phyloP scores from a whole-genome alignment of 64 coral and sea anemone species.

The Hydrozoanthus tunicans region DNA sequence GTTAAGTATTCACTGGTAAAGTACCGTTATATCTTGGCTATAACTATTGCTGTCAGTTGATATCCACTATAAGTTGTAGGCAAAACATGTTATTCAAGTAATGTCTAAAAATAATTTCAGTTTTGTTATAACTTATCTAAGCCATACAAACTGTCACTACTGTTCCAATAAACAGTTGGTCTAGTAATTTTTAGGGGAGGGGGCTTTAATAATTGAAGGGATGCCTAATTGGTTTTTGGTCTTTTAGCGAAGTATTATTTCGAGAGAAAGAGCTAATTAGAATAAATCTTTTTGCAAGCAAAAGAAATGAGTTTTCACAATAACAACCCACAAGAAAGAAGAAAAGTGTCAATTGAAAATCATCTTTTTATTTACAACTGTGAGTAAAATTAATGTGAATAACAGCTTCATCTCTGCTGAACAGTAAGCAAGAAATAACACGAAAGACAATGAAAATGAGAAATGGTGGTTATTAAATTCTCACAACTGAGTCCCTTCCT shows the following conservation, averaged over 20 bases:
- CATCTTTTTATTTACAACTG: slow-evolving; percentile 14
- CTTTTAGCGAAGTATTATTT: not conserved
- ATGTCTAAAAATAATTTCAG: no score
- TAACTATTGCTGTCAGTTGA: no score
- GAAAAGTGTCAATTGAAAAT: slow-evolving; percentile 21
- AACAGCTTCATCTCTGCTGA: slow-evolving; percentile 3
- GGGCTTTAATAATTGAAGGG: no score
- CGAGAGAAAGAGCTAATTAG: not conserved
- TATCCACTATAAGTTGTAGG: no score
- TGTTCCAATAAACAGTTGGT: no score
- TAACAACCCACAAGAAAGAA: not conserved
- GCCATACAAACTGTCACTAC: no score
- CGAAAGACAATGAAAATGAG: not conserved
- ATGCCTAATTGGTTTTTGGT: no score
- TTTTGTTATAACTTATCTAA: no score
- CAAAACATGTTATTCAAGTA: no score
- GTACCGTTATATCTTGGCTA: no score
- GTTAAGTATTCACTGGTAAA: no score
- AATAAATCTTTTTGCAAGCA: not conserved
- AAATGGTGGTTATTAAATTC: not conserved
- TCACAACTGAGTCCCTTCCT: not conserved
- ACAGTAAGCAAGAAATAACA: not conserved
- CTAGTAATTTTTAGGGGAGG: no score
- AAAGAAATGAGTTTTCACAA: not conserved
- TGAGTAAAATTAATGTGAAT: not conserved